phyloP scores from a whole-genome alignment of 2,888 invertebrate genomes.

The Salpingus planirostris region DNA sequence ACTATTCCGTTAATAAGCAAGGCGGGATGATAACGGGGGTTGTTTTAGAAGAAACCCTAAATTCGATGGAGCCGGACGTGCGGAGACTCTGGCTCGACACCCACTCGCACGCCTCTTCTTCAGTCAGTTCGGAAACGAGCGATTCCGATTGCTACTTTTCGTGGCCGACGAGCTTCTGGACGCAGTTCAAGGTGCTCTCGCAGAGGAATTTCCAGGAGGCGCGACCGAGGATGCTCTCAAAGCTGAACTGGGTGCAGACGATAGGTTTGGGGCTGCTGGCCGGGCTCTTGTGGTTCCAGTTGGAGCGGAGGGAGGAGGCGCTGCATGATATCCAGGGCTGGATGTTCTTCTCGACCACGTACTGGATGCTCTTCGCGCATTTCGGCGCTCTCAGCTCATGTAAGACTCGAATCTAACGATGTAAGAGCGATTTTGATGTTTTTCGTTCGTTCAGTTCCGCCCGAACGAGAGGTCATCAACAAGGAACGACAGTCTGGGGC shows the following conservation, averaged over 20 bases:
- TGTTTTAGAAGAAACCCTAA: constrained; percentile 42
- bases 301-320: constrained; percentile 65
- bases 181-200: constrained; percentile 67
- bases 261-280: constrained; percentile 61
- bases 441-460: constrained; percentile 61
- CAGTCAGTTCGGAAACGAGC: constrained; percentile 51
- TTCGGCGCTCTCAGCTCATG: constrained; percentile 72
- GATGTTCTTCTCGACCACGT: constrained; percentile 77
- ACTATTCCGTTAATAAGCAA: too few relatives aligned
- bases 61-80: constrained; percentile 50
- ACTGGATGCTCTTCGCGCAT: constrained; percentile 74
- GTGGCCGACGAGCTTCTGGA: constrained; percentile 69
- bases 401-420: constrained; percentile 41
- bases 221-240: constrained; percentile 64
- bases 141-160: constrained; percentile 55
- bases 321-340: constrained; percentile 72
- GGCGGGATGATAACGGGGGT: too few relatives aligned
- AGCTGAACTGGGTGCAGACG: constrained; percentile 69
- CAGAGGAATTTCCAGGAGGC: constrained; percentile 70
- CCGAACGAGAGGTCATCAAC: constrained; percentile 69
- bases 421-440: background rate
- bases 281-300: constrained; percentile 69
- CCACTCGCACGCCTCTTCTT: constrained; percentile 58
- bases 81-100: constrained; percentile 61
- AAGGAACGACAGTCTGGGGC: constrained; percentile 72